Base-by-base conservation (phyloP, 2,113 vertebrate species). In the Dendropsophus ebraccatus region DNA sequence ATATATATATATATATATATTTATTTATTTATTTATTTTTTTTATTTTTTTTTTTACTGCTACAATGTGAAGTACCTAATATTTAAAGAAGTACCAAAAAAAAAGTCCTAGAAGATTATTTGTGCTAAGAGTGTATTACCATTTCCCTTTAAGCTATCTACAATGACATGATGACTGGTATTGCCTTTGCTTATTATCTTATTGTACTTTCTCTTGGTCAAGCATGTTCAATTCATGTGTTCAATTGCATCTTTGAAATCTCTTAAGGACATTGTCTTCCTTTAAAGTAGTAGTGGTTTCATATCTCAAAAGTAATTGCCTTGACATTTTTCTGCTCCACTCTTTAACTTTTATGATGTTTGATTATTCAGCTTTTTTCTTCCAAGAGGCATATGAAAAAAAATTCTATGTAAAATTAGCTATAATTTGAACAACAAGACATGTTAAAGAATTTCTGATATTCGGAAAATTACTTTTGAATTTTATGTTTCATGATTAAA, bases 271-370 rank as follows among this genome's bases (percentile, higher is more conserved):
- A 72, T 73, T 83, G 81, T 73, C 67, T 72, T 28, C 25, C 21
- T 72, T 83, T 83, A 83, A 73, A 83, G 50, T 10, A 73, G 67
- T 73, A 83, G 67, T 83, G 32, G 69, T 73, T 83, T 83, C 32
- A 83, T 83, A 73, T 83, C 81, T 45, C 32, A 83, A 70, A 73
- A 83, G 81, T 83, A 73, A 83, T 83, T 83, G 81, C 65, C 30
- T 83, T 83, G 81, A 74, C 81, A 83, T 83, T 83, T 73, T 69
- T 54, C 81, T 72, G 67, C 21, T 56, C 25, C 50, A 58, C 49
- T 73, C 49, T 83, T 50, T 83, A 67, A 83, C 81, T 83, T 73
- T 83, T 17, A 56, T 23, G 25, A 50, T 73, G 81, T 74, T 83
- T 70, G 81, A 73, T 83, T 83, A 73, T 73, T 83, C 81, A 73